These are phyloP conservation scores for Cheilosia pagana DNA, from an alignment of 2,888 invertebrate species.

Conservation along the genomic window DNA sequence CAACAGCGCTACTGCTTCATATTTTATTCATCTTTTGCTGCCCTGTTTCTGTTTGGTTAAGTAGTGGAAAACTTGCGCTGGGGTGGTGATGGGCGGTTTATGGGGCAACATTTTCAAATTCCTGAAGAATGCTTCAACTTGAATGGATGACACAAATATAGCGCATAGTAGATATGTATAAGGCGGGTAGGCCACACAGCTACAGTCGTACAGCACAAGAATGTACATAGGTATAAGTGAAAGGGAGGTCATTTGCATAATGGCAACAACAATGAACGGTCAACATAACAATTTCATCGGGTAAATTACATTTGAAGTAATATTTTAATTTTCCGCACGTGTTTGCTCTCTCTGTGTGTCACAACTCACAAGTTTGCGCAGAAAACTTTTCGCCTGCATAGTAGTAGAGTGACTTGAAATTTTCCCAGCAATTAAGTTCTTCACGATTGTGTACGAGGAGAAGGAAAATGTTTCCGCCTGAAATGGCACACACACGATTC, in stretches of 20 bases:
- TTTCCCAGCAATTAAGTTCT: slow-evolving; percentile 62
- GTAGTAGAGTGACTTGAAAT: slow-evolving; percentile 26
- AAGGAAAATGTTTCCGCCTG: slow-evolving; percentile 40
- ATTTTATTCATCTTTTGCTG: slow-evolving; percentile 33
- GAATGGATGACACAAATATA: slow-evolving; percentile 51
- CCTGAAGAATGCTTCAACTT: slow-evolving; percentile 55
- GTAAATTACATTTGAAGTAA: slow-evolving; percentile 50
- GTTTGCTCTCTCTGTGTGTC: slow-evolving; percentile 32
- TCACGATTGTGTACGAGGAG: not conserved
- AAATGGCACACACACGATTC: slow-evolving; percentile 45
- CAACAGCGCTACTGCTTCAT: slow-evolving; percentile 9
- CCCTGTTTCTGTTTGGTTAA: slow-evolving; percentile 21
- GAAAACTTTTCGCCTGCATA: slow-evolving; percentile 15
- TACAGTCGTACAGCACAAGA: not conserved
- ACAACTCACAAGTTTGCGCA: slow-evolving; percentile 33
- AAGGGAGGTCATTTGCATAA: slow-evolving; percentile 65
- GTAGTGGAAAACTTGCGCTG: slow-evolving; percentile 16
- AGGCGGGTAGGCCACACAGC: not conserved
- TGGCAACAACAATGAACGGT: slow-evolving; percentile 54
- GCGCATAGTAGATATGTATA: not conserved
- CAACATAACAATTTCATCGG: slow-evolving; percentile 45
- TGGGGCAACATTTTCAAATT: slow-evolving; percentile 36
- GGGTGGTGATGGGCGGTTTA: slow-evolving; percentile 19
- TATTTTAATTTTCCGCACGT: slow-evolving; percentile 64
- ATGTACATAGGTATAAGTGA: not conserved